phyloP scores from a whole-genome alignment of 2,888 invertebrate species.

The Conomelus anceps region DNA sequence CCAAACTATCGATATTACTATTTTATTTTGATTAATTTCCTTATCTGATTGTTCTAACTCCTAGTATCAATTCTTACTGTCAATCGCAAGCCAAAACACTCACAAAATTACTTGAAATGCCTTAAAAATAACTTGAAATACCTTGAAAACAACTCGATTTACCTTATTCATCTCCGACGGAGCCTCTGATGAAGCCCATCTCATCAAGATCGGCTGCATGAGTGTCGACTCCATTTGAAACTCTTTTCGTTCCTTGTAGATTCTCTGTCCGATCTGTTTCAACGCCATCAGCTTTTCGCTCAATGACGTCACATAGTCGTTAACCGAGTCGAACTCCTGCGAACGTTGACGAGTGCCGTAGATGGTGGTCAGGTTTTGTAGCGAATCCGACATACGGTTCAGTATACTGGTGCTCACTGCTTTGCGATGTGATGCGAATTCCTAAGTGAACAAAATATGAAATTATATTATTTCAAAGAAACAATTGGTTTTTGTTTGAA shows the following conservation, averaged over 20 bases:
- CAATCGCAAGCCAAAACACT: too few relatives aligned
- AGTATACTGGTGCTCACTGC: slow-evolving; percentile 50
- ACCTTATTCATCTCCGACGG: slow-evolving; percentile 17
- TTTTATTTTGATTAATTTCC: too few relatives aligned
- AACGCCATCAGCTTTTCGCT: slow-evolving; percentile 55
- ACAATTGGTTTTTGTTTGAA: too few relatives aligned
- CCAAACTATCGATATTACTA: too few relatives aligned
- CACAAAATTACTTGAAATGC: too few relatives aligned
- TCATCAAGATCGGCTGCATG: slow-evolving; percentile 29
- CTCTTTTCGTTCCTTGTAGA: slow-evolving; percentile 54
- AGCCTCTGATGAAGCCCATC: slow-evolving; percentile 32
- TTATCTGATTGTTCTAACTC: too few relatives aligned
- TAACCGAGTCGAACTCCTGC: slow-evolving; percentile 56
- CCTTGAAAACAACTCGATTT: not conserved
- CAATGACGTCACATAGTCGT: slow-evolving; percentile 53
- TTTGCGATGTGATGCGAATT: slow-evolving; percentile 56
- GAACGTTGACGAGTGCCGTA: slow-evolving; percentile 52
- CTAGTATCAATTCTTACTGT: too few relatives aligned
- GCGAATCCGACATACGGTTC: slow-evolving; percentile 50
- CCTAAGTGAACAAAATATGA: slow-evolving; percentile 42
- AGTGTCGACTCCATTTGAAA: slow-evolving; percentile 29
- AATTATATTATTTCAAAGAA: slow-evolving; percentile 13
- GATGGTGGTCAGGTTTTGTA: slow-evolving; percentile 50
- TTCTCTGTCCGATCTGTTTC: slow-evolving; percentile 57
- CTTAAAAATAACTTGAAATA: too few relatives aligned